Evolutionary conservation across 2,888 invertebrate genomes (phyloP).

Genomic region (Hetaerina titia): DNA sequence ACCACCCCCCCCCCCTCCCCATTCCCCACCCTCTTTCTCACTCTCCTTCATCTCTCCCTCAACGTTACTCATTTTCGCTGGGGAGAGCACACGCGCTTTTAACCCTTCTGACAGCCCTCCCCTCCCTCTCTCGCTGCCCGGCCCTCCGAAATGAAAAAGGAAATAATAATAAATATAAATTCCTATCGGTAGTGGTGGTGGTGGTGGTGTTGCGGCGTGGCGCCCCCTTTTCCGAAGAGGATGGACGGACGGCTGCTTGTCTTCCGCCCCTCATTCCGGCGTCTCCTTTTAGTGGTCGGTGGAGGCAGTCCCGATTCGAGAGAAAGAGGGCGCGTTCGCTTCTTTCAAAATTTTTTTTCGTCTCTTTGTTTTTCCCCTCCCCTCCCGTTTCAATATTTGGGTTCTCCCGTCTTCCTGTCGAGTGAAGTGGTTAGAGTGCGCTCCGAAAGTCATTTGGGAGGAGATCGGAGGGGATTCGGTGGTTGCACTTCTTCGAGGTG

Average conservation of each 20-base stretch:
- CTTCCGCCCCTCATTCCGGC: not conserved
- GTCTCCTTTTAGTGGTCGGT: constrained; percentile 35
- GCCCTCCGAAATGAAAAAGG: not conserved
- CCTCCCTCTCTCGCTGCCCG: not conserved
- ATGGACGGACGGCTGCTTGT: not conserved
- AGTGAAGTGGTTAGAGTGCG: constrained; percentile 46
- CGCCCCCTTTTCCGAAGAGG: not conserved
- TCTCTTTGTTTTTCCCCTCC: constrained; percentile 24
- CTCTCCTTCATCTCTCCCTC: not conserved
- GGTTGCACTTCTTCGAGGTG: not conserved
- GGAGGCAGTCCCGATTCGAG: too few relatives aligned
- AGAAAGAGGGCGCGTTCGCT: not conserved
- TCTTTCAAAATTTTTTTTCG: constrained; percentile 1
- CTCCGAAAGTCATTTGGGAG: constrained; percentile 31
- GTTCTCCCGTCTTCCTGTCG: not conserved
- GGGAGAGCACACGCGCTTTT: constrained; percentile 17
- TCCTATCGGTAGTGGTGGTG: too few relatives aligned
- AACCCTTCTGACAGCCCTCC: constrained; percentile 43
- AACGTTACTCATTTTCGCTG: not conserved
- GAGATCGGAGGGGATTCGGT: not conserved
- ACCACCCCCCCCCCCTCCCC: not conserved
- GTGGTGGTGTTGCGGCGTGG: not conserved
- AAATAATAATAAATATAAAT: not conserved
- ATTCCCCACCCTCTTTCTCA: not conserved
- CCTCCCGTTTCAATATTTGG: constrained; percentile 57